Conservation (phyloP, 2,888 invertebrate species). For the Neoascia interrupta region DNA sequence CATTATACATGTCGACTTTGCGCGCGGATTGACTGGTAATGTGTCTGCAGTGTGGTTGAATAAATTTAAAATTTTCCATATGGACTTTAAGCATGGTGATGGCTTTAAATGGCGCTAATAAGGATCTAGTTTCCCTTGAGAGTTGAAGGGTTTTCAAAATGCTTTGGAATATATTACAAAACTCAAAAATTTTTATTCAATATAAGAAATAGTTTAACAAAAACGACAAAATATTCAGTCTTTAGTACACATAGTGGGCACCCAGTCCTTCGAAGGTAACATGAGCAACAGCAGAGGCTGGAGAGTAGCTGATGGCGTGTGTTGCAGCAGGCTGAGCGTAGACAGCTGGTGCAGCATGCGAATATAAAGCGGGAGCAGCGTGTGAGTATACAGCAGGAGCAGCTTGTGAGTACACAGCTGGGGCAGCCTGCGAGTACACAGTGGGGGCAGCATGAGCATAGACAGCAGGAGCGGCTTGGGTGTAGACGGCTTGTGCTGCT, state of each 20-base stretch:
- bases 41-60: not conserved
- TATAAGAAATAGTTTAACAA: too few relatives aligned
- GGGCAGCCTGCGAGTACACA: conserved; percentile 74
- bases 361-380: conserved; percentile 71
- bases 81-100: conserved; percentile 8
- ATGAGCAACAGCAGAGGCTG: conserved; percentile 83
- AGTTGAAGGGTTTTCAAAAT: too few relatives aligned
- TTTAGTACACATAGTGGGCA: conserved; percentile 84
- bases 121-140: too few relatives aligned
- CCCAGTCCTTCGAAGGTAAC: conserved; percentile 82
- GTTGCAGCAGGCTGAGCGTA: conserved; percentile 52
- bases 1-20: conserved; percentile 58
- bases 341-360: conserved; percentile 71
- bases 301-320: conserved; percentile 77
- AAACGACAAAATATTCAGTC: too few relatives aligned
- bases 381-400: conserved; percentile 72
- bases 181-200: too few relatives aligned
- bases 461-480: conserved; percentile 74
- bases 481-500: conserved; percentile 73
- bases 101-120: not conserved
- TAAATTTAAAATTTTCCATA: conserved; percentile 41
- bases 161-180: too few relatives aligned
- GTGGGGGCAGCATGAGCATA: conserved; percentile 73
- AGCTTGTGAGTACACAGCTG: conserved; percentile 70
- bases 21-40: conserved; percentile 42